Evolutionary conservation across 2,113 vertebrate species (phyloP).

Genomic region (Ahaetulla prasina): DNA sequence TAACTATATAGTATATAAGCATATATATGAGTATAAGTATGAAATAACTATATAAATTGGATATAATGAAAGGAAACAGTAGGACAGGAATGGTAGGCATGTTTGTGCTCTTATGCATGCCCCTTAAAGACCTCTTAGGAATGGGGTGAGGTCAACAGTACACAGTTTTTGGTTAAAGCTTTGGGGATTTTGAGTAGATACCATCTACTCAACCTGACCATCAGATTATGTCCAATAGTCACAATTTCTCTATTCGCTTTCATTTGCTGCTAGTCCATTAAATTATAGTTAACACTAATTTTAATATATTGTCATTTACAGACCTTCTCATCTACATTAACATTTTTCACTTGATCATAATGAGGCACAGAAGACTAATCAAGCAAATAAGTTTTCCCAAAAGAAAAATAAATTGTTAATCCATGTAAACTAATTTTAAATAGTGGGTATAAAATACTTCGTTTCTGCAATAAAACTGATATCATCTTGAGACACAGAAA

Average conservation of each 20-base stretch:
- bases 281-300: not conserved
- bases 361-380: not conserved
- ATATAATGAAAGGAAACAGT: too few relatives aligned
- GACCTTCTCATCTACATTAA: not conserved
- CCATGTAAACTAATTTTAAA: not conserved
- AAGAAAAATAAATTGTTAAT: not conserved
- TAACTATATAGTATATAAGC: too few relatives aligned
- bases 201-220: too few relatives aligned
- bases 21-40: too few relatives aligned
- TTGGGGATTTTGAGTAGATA: too few relatives aligned
- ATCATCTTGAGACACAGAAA: not conserved
- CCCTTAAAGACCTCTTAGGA: too few relatives aligned
- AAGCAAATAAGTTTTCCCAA: not conserved
- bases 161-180: too few relatives aligned
- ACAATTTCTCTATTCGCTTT: not conserved
- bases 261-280: not conserved
- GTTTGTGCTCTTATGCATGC: too few relatives aligned
- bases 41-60: too few relatives aligned
- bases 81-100: too few relatives aligned
- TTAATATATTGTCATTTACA: conserved; percentile 7
- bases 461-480: not conserved
- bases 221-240: not conserved
- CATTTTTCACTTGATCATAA: not conserved
- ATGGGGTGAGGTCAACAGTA: too few relatives aligned
- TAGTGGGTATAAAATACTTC: not conserved